Base-by-base conservation (phyloP, 2,113 vertebrate species). In the Triplophysa dalaica region DNA sequence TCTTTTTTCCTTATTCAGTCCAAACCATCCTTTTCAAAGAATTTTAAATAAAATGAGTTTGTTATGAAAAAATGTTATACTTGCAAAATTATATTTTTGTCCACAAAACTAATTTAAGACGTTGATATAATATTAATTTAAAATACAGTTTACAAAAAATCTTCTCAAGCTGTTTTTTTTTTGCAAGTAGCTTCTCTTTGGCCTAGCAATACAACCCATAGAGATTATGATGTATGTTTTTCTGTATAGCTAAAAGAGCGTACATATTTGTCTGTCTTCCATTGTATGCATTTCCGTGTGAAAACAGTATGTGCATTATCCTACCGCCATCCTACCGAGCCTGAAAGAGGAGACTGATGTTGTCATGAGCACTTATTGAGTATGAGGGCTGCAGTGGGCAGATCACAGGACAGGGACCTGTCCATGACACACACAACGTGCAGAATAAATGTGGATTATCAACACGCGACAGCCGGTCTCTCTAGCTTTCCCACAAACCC, bases 381-480 rank as follows among this genome's bases (percentile, higher is more conserved):
- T 13, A 41, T 76, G 54, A 38, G 58, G 72, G 50, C 8, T 66
- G 50, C 22, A 26, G 50, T 56, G 43, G 50, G 68, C 11, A 54
- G 13, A 64, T 66, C 69, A 29, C 61, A 26, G 50, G 78, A 26
- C 66, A 9, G 21, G 33, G 33, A 70, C 65, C 67, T 64, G 54
- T 45, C 70, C 33, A 74, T 64, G 45, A 64, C 56, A 56, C 61
- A 73, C 67, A 70, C 58, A 69, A 60, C 56, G 62, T 65, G 14
- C 29, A 54, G 50, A 56, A 48, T 17, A 52, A 76, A 70, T 65
- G 62, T 80, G 68, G 33, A 21, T 62, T 43, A 70, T 83, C 70
- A 70, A 33, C 21, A 50, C 54, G 38, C 33, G 77, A 83, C 70
- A 69, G 43, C 8, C 33, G 22, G 70, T 83, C 70, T 70, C 73